These are phyloP conservation scores for Steromphala cineraria DNA, from an alignment of 2,888 invertebrate genomes.

Conservation along the genomic window DNA sequence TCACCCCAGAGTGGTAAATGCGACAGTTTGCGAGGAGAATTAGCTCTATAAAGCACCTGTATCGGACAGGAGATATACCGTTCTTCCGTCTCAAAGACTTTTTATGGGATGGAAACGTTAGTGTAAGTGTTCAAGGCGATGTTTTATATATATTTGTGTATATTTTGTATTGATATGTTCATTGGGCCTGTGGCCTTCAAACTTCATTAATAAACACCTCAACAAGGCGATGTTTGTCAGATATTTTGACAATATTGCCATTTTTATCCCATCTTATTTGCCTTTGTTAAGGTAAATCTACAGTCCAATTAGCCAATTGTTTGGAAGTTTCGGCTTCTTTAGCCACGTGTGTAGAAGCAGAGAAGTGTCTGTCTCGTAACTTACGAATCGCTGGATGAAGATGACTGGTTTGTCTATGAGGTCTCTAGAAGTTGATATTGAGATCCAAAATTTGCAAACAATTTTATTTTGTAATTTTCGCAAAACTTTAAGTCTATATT, in stretches of 20 bases:
- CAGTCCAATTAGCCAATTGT: conserved; percentile 4
- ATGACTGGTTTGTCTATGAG: too few relatives aligned
- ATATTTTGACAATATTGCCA: not conserved
- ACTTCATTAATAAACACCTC: too few relatives aligned
- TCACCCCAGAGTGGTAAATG: not conserved
- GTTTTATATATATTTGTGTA: not conserved
- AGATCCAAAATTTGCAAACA: too few relatives aligned
- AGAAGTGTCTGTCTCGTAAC: not conserved
- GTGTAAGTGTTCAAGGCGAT: not conserved
- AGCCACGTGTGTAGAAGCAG: not conserved
- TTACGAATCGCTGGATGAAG: not conserved
- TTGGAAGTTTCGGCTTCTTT: not conserved
- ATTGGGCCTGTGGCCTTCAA: too few relatives aligned
- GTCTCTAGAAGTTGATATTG: too few relatives aligned
- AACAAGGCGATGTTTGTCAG: not conserved
- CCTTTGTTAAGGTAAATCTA: not conserved
- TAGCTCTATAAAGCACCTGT: not conserved
- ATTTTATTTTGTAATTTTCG: too few relatives aligned
- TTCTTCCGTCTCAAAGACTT: not conserved
- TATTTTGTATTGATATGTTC: too few relatives aligned
- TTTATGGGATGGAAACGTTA: conserved; percentile 5
- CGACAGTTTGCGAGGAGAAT: not conserved
- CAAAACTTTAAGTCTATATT: too few relatives aligned
- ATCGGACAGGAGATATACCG: not conserved
- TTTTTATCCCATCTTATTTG: not conserved